Base-by-base conservation (phyloP, 2,113 vertebrate genomes). In the Agapornis roseicollis region DNA sequence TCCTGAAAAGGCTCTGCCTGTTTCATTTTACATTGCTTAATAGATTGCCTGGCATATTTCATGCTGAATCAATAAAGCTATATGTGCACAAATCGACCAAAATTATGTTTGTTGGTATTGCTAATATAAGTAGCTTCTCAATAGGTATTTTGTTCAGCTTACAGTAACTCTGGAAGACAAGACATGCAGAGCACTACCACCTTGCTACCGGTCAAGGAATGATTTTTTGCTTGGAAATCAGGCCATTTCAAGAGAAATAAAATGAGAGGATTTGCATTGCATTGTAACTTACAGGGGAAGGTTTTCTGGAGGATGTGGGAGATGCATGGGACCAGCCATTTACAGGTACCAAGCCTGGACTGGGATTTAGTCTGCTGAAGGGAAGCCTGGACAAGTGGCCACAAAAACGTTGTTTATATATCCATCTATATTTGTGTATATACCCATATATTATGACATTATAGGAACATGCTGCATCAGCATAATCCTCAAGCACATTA, bases 21-120 rank as follows among this genome's bases (percentile, higher is more conserved):
- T 56, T 66, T 50, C 33, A 11, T 72, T 95, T 89, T 85, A 56
- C 49, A 42, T 55, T 58, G 72, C 53, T 81, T 87, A 61, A 55
- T 6, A 81, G 73, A 61, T 5, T 69, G 65, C n/a, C 93, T 94
- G 65, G 83, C 61, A 53, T 93, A 90, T 94, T 95, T 89, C 78
- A 80, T 31, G 66, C 77, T 18, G 35, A 93, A 93, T 96, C 94
- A 73, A 90, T 97, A 53, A 82, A 94, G 86, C 91, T 93, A 12
- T 79, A 12, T 11, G 52, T 82, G 80, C 90, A 69, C 73, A 69
- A 58, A 93, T 73, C 5, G 17, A 53, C 77, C 55, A 6, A 46
- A 76, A 80, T 14, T 49, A 82, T 47, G 70, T 63, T 93, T 79
- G 35, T 52, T 37, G 77, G 17, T 16, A 72, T 89, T 85, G 64